phyloP scores from a whole-genome alignment of 2,797 vertebrate species.

The Pangasius larnaudii region DNA sequence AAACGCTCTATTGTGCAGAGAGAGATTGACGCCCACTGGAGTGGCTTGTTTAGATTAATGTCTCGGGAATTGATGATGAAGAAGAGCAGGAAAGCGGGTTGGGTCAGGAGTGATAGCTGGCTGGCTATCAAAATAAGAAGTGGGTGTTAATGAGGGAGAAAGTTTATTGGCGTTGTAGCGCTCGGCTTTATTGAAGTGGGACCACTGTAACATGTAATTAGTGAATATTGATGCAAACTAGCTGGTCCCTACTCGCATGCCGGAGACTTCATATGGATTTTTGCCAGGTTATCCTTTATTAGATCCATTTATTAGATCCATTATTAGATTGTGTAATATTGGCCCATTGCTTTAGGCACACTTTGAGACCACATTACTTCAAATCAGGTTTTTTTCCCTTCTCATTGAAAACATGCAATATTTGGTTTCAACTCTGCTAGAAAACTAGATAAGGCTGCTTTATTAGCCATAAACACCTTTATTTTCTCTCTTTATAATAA shows the following conservation, averaged over 20 bases:
- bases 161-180: constrained; percentile 46
- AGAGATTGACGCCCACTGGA: constrained; percentile 39
- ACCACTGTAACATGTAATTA: constrained; percentile 54
- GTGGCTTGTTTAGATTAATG: constrained; percentile 38
- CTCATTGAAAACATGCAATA: constrained; percentile 6
- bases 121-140: constrained; percentile 44
- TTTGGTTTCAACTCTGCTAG: constrained; percentile 9
- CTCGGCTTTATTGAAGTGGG: constrained; percentile 58
- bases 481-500: background rate
- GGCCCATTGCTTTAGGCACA: constrained; percentile 1
- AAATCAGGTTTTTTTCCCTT: background rate
- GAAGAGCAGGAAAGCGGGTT: background rate
- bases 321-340: constrained; percentile 36
- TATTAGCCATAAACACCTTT: constrained; percentile 16
- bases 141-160: constrained; percentile 54
- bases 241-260: constrained; percentile 36
- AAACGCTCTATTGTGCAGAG: constrained; percentile 37
- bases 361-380: constrained; percentile 5
- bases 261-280: constrained; percentile 34
- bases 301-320: constrained; percentile 39
- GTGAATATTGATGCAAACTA: constrained; percentile 53
- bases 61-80: background rate
- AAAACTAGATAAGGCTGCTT: constrained; percentile 14
- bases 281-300: constrained; percentile 36
- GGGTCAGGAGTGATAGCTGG: constrained; percentile 33